A percentile compares a stretch with the other conserved stretches of the same genome.
phyloP scores from a whole-genome alignment of 2,113 vertebrate species.

The Ailuropoda melanoleuca region DNA sequence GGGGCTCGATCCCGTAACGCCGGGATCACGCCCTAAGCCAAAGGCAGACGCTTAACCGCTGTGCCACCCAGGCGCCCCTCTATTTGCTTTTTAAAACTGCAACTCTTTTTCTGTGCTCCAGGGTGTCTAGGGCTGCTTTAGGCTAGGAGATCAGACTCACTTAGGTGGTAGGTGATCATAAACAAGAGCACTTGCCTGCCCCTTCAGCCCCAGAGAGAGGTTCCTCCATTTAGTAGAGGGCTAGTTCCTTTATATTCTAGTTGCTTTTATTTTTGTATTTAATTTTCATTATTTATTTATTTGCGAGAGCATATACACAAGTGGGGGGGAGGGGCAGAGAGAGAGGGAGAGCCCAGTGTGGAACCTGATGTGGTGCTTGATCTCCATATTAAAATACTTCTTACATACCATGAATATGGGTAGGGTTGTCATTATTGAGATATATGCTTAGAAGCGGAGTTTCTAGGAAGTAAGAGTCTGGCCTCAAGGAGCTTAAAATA shows the following conservation, averaged over 20 bases:
- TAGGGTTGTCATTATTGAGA: not conserved
- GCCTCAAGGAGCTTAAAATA: not conserved
- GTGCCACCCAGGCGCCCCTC: no score
- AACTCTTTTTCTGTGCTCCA: not conserved
- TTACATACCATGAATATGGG: not conserved
- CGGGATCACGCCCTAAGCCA: no score
- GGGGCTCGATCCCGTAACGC: no score
- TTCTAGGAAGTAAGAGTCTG: not conserved
- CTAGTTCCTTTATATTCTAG: not conserved
- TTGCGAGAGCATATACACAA: not conserved
- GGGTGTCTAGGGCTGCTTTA: not conserved
- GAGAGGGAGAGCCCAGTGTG: not conserved
- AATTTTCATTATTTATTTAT: not conserved
- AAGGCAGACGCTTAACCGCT: no score
- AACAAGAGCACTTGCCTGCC: not conserved
- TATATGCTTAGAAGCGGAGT: not conserved
- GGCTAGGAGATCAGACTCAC: not conserved
- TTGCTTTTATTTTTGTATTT: not conserved
- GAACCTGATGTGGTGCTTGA: not conserved
- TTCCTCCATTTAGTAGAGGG: not conserved
- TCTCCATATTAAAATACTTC: not conserved
- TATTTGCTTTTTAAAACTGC: not conserved
- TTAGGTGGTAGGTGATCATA: not conserved
- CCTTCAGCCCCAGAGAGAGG: not conserved
- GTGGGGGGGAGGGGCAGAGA: no score